Percentiles rank a stretch among this genome's conserved stretches.
Evolutionary conservation across 1,140 invertebrate genomes (phyloP).

Genomic region (Diprion similis): DNA sequence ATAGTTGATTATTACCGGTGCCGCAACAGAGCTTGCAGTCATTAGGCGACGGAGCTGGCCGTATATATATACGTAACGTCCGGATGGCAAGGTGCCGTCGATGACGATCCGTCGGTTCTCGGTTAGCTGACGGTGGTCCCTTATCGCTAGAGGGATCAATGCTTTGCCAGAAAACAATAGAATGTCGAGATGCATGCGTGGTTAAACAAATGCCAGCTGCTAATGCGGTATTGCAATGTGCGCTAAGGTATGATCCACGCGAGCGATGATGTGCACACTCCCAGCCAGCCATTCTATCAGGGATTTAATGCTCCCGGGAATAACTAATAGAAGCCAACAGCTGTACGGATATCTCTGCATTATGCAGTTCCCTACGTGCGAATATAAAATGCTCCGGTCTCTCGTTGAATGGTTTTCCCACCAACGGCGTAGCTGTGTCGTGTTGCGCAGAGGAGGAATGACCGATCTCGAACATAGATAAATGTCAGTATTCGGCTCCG

Average conservation of each 20-base stretch:
- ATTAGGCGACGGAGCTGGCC: not conserved
- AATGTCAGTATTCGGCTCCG: not conserved
- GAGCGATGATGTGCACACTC: slow-evolving; percentile 1
- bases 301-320: not conserved
- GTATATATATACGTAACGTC: not conserved
- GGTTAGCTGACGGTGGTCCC: not conserved
- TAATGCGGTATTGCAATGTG: not conserved
- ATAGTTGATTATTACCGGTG: slow-evolving; percentile 34
- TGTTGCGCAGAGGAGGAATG: no score
- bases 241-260: not conserved
- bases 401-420: no score
- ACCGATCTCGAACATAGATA: no score
- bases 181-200: slow-evolving; percentile 24
- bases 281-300: not conserved
- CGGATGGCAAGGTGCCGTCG: not conserved
- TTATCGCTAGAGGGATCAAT: slow-evolving; percentile 18
- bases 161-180: slow-evolving; percentile 39
- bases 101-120: not conserved
- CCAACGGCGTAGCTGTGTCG: no score
- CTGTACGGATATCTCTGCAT: not conserved
- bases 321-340: not conserved
- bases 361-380: not conserved
- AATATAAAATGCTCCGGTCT: no score
- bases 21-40: slow-evolving; percentile 17
- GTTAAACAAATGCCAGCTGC: not conserved